Conservation (phyloP, 2,113 vertebrate genomes). For the Oceanites oceanicus region DNA sequence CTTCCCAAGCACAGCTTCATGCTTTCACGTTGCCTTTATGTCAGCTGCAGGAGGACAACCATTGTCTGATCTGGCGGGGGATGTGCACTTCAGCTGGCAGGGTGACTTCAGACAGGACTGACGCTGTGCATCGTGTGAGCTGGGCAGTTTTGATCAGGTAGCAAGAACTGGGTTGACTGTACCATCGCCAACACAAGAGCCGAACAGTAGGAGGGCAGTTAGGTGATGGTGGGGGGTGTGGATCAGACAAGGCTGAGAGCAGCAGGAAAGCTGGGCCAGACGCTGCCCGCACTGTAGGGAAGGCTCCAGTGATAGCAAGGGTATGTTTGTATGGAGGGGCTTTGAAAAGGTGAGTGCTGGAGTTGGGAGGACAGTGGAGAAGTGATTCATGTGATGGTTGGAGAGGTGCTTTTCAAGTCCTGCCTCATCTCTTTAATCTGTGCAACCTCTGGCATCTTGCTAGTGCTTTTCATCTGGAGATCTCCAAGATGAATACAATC, state of each 20-base stretch:
- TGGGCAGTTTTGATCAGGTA: not conserved
- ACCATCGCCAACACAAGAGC: not conserved
- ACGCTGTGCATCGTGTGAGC: fast-evolving
- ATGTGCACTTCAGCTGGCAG: fast-evolving
- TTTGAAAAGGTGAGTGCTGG: not conserved
- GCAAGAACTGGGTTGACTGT: not conserved
- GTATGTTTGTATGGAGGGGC: not conserved
- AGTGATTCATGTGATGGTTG: not conserved
- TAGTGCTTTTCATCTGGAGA: not conserved
- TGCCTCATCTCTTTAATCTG: not conserved
- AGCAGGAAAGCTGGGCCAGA: not conserved
- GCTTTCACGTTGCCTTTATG: not conserved
- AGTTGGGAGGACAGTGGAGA: not conserved
- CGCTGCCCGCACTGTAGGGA: not conserved
- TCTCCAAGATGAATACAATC: not conserved
- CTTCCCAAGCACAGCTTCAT: not conserved
- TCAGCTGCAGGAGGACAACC: not conserved
- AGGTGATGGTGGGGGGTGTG: not conserved
- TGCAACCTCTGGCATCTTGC: not conserved
- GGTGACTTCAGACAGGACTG: not conserved
- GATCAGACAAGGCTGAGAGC: not conserved
- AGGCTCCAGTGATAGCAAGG: not conserved
- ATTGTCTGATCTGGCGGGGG: fast-evolving
- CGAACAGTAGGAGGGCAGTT: not conserved
- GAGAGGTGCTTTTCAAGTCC: not conserved